A percentile compares a stretch with the other conserved stretches of the same genome.
Conservation (phyloP, 35 echinoderm and acorn worm genomes). For the Nesometra sesokonis region DNA sequence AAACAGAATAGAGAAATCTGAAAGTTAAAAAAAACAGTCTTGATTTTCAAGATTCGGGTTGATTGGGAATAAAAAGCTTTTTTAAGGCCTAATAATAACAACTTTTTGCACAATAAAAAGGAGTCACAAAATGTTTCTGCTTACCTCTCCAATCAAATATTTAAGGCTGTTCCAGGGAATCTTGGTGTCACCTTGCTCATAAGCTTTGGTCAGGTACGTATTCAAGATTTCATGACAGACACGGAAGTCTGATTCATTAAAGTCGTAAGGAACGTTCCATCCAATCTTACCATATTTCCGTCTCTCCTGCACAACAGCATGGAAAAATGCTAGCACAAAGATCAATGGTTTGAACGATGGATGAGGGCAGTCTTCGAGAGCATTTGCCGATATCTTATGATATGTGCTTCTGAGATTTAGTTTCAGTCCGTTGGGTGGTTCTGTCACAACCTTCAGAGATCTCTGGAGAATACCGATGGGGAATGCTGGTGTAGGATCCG, state of each 20-base stretch:
- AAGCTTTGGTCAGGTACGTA: conserved; percentile 86
- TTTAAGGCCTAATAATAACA: too few species aligned
- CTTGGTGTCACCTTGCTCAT: conserved; percentile 81
- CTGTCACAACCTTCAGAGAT: conserved; percentile 98
- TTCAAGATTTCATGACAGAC: conserved; percentile 85
- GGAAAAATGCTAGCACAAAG: conserved; percentile 90
- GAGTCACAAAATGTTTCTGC: neutral
- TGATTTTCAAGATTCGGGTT: too few species aligned
- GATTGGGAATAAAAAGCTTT: too few species aligned
- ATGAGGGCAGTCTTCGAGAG: conserved; percentile 84
- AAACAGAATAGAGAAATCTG: too few species aligned
- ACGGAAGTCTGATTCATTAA: conserved; percentile 96
- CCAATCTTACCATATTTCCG: conserved; percentile 98
- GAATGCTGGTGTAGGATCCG: conserved; percentile 90
- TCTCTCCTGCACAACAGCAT: conserved; percentile 92
- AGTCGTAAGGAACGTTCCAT: conserved; percentile 98
- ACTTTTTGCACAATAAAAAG: neutral
- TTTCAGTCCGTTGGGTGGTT: conserved; percentile 97
- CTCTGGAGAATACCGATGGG: conserved; percentile 95
- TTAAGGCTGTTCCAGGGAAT: conserved; percentile 99
- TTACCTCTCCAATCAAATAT: conserved; percentile 95
- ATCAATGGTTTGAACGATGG: conserved; percentile 86
- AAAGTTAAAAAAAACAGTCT: too few species aligned
- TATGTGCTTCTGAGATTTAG: conserved; percentile 92
- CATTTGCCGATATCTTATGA: conserved; percentile 83